Percentiles rank a stretch among this genome's conserved stretches.
These are phyloP conservation scores for Podarcis lilfordi DNA, from an alignment of 2,797 vertebrate genomes.

Conservation along the genomic window DNA sequence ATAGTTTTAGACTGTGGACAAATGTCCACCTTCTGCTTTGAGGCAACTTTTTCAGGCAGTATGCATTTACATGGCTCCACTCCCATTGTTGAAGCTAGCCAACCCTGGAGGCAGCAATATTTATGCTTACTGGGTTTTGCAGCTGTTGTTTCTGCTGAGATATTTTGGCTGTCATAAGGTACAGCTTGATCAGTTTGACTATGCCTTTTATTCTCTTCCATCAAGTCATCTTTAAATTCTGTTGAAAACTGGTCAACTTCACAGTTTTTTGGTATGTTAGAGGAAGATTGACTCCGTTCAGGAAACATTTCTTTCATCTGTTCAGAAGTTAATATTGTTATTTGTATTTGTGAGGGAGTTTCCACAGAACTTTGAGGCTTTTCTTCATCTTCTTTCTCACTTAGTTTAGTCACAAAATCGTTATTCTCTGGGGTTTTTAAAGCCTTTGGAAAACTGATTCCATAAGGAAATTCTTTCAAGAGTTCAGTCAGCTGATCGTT, in stretches of 20 bases:
- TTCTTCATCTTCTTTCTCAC: slow-evolving; percentile 31
- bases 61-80: slow-evolving; percentile 30
- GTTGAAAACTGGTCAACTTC: slow-evolving; percentile 11
- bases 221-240: slow-evolving; percentile 19
- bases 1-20: slow-evolving; percentile 36
- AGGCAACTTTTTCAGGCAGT: neutral
- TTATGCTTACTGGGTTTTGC: slow-evolving; percentile 1
- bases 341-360: slow-evolving; percentile 62
- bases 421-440: slow-evolving; percentile 34
- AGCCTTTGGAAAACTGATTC: slow-evolving; percentile 70
- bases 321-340: slow-evolving; percentile 59
- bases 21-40: neutral
- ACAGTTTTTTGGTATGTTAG: neutral
- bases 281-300: slow-evolving; percentile 20
- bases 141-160: rapidly evolving
- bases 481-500: slow-evolving; percentile 78
- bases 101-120: slow-evolving; percentile 54
- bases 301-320: slow-evolving; percentile 69
- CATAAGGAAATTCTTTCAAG: slow-evolving; percentile 78
- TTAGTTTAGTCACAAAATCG: slow-evolving; percentile 3
- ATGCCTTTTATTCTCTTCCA: too few species aligned
- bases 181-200: neutral
- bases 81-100: slow-evolving; percentile 16
- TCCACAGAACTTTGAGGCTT: slow-evolving; percentile 30
- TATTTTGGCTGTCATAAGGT: neutral